Percentiles rank a stretch among this genome's conserved stretches.
phyloP scores from a whole-genome alignment of 1,140 invertebrate species.

The Caligus rogercresseyi region DNA sequence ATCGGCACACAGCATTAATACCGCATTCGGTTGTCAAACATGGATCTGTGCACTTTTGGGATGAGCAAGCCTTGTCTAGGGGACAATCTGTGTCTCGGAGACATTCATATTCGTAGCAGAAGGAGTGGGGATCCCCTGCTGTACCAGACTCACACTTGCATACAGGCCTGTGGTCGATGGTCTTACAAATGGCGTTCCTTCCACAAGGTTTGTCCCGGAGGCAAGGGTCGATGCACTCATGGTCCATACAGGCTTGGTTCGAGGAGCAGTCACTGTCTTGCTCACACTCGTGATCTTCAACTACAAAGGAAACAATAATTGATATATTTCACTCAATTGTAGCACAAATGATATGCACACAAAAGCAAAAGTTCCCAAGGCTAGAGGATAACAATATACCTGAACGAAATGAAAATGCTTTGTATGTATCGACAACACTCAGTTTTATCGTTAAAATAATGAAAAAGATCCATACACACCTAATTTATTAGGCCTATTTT shows the following conservation, averaged over 20 bases:
- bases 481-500: no score
- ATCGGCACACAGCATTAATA: slow-evolving; percentile 62
- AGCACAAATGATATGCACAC: no score
- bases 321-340: no score
- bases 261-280: slow-evolving; percentile 25
- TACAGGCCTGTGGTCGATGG: slow-evolving; percentile 24
- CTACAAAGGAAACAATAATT: slow-evolving; percentile 25
- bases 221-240: slow-evolving; percentile 54
- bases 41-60: slow-evolving; percentile 55
- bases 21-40: slow-evolving; percentile 49
- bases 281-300: slow-evolving; percentile 25
- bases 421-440: no score
- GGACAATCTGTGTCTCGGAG: slow-evolving; percentile 25
- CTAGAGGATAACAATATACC: no score
- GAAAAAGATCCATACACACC: no score
- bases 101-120: slow-evolving; percentile 25
- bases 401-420: no score
- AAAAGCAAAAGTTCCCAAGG: no score
- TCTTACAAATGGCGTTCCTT: slow-evolving; percentile 48
- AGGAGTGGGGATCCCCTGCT: slow-evolving; percentile 27
- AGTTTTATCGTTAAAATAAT: no score
- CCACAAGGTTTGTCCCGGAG: slow-evolving; percentile 39
- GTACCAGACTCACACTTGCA: slow-evolving; percentile 27
- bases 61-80: slow-evolving; percentile 35
- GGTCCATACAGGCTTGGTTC: slow-evolving; percentile 26